phyloP scores from a whole-genome alignment of 2,113 vertebrate genomes.

The Diadophis punctatus region DNA sequence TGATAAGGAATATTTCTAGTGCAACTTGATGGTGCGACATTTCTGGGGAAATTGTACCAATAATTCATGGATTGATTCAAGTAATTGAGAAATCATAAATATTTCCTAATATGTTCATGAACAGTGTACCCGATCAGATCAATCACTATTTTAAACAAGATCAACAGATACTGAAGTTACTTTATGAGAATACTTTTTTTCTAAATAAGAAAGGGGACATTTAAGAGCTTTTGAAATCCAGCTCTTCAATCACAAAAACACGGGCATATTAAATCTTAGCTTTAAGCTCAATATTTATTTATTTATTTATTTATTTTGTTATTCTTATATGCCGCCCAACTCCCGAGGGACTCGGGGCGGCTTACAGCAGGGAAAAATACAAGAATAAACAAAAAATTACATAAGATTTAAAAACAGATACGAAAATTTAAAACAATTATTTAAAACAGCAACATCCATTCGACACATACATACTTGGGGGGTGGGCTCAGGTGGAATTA shows the following conservation, averaged over 20 bases:
- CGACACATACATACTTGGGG: too few relatives aligned
- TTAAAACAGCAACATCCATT: too few relatives aligned
- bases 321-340: too few relatives aligned
- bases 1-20: neutral
- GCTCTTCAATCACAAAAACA: slow-evolving; percentile 13
- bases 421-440: too few relatives aligned
- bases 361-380: too few relatives aligned
- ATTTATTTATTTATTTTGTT: too few relatives aligned
- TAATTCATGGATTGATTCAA: slow-evolving; percentile 1
- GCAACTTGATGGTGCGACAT: neutral
- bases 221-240: slow-evolving; percentile 10
- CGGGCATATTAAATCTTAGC: slow-evolving; percentile 15
- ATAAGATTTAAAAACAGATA: too few relatives aligned
- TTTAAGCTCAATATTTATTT: slow-evolving; percentile 22
- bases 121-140: neutral
- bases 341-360: too few relatives aligned
- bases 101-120: neutral
- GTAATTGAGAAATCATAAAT: neutral
- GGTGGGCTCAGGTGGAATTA: too few relatives aligned
- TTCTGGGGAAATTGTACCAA: slow-evolving; percentile 5
- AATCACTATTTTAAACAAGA: neutral
- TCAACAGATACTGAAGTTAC: neutral
- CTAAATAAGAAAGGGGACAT: neutral
- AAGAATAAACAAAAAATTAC: too few relatives aligned
- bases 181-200: neutral